Evolutionary conservation across 2,113 vertebrate genomes (phyloP), one percentile per base, ranked within the genome.

Genomic region (Peromyscus maniculatus): DNA sequence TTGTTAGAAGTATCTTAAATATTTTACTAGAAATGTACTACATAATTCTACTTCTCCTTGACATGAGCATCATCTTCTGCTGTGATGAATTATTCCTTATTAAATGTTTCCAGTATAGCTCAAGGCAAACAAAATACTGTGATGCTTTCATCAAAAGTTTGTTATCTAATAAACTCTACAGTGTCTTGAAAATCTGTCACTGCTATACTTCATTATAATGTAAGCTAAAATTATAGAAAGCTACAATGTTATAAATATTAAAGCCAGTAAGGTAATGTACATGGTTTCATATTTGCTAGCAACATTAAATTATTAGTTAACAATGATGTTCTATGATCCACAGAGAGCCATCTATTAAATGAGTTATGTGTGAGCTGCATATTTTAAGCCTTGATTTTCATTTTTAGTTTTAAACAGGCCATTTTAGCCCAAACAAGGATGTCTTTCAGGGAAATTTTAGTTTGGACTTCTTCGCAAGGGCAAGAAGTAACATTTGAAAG

Each of bases 361-460:
- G 82, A 74, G 28, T 39, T 57, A 62, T 77, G 12, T 67, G 0
- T 87, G 22, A 79, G 26, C 26, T 84, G 8, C 36, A 49, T 79
- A 77, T 52, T 92, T 72, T 93, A 78, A 93, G 2, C 3, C 46
- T 72, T 74, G 89, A 4, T 33, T 80, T 97, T 94, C 59, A 36
- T n/a, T 93, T 96, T 72, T 75, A 66, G 39, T 78, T 92, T 96
- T 83, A 79, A 96, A 92, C 10, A 96, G 6, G 78, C 1, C n/a
- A 94, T 26, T 26, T 74, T 91, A 87, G 12, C 46, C 87, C 94
- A 95, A 62, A 39, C 17, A 55, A 82, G 4, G 49, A 46, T 67
- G 46, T 71, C 3, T 77, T 96, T 74, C 6, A 72, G 93, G 87
- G 39, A 39, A 52, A 49, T 91, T 92, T 96, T 46, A 91, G 9